phyloP scores from a whole-genome alignment of 1,140 invertebrate genomes.

The Brachionus rubens region DNA sequence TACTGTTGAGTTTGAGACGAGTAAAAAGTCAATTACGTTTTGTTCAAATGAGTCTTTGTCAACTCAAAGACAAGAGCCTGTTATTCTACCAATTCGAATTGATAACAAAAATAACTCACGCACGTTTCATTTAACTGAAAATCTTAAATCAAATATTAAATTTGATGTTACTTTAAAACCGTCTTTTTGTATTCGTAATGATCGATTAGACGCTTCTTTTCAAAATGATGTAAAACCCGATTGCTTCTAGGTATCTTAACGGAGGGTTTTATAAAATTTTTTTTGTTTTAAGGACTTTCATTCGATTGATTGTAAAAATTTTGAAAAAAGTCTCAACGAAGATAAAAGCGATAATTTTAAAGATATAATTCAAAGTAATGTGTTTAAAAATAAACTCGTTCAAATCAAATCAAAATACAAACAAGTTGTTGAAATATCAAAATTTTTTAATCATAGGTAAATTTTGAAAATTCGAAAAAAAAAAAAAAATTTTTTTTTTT shows the following conservation, averaged over 20 bases:
- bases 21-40: too few relatives aligned
- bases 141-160: conserved; percentile 26
- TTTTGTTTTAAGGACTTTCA: conserved; percentile 8
- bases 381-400: not conserved
- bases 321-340: not conserved
- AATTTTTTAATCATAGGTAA: conserved; percentile 4
- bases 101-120: not conserved
- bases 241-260: conserved; percentile 12
- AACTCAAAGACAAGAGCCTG: not conserved
- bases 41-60: not conserved
- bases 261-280: not conserved
- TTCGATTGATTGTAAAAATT: not conserved
- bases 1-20: not conserved
- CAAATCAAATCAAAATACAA: conserved; percentile 4
- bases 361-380: not conserved
- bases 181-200: conserved; percentile 32
- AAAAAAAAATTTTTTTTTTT: too few relatives aligned
- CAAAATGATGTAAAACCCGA: not conserved
- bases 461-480: too few relatives aligned
- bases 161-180: conserved; percentile 44
- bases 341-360: too few relatives aligned
- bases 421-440: not conserved
- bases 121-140: conserved; percentile 28
- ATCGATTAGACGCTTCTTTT: conserved; percentile 16
- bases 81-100: not conserved